A percentile compares a stretch with the other conserved stretches of the same genome.
phyloP scores from a whole-genome alignment of 64 coral and sea anemone genomes.

The Montipora cactus region DNA sequence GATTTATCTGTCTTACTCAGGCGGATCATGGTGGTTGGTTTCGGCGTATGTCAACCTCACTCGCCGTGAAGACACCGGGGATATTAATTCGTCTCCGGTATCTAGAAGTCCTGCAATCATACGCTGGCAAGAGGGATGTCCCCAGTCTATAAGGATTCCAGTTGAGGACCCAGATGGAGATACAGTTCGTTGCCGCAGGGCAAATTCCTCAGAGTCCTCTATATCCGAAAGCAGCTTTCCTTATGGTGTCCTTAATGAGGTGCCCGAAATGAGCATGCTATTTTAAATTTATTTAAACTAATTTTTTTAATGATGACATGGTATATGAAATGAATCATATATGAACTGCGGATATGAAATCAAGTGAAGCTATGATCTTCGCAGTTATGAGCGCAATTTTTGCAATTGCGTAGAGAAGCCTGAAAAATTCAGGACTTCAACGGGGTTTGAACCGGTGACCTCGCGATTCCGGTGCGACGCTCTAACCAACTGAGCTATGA shows the following conservation, averaged over 20 bases:
- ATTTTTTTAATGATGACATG: too few species aligned
- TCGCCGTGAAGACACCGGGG: constrained; percentile 41
- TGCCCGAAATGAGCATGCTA: too few species aligned
- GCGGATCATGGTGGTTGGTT: constrained; percentile 48
- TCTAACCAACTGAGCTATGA: too few species aligned
- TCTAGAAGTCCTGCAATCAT: constrained; percentile 46
- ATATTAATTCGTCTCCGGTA: constrained; percentile 62
- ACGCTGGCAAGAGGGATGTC: constrained; percentile 28
- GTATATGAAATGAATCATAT: too few species aligned
- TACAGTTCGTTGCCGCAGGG: constrained; percentile 55
- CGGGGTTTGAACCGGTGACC: too few species aligned
- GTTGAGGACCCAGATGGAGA: constrained; percentile 77
- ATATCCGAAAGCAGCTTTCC: constrained; percentile 2
- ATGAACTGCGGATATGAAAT: too few species aligned
- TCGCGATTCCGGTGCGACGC: too few species aligned
- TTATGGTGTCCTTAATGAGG: constrained; percentile 16
- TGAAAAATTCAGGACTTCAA: too few species aligned
- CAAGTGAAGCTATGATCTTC: too few species aligned
- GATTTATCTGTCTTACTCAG: not conserved
- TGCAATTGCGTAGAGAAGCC: too few species aligned
- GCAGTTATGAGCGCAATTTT: too few species aligned
- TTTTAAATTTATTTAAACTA: too few species aligned
- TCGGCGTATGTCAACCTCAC: constrained; percentile 34
- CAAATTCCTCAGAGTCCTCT: constrained; percentile 39
- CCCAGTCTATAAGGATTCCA: constrained; percentile 46